Evolutionary conservation across 2,888 invertebrate genomes (phyloP).

Genomic region (Troides aeacus): DNA sequence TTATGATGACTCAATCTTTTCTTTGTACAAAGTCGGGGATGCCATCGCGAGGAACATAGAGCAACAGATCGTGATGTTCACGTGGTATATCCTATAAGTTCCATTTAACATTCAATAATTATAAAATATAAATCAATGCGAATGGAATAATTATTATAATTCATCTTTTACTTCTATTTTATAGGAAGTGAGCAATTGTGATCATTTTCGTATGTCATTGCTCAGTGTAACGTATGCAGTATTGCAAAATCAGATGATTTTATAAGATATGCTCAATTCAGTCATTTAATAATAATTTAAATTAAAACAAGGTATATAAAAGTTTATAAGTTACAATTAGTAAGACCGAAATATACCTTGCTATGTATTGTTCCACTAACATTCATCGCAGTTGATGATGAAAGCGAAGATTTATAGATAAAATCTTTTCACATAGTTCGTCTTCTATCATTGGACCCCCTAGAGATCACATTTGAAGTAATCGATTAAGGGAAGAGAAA

Average conservation of each 20-base stretch:
- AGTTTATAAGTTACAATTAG: not conserved
- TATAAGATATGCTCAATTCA: not conserved
- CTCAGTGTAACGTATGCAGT: not conserved
- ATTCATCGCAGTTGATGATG: conserved; percentile 6
- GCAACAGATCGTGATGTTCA: conserved; percentile 55
- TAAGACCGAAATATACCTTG: not conserved
- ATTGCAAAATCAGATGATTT: not conserved
- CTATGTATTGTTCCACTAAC: conserved; percentile 12
- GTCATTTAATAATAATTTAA: no score
- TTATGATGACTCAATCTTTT: conserved; percentile 79
- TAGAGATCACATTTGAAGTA: conserved; percentile 73
- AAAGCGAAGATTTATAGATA: conserved; percentile 62
- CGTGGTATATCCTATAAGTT: conserved; percentile 60
- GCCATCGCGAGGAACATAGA: conserved; percentile 48
- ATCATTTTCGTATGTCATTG: not conserved
- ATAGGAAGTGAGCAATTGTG: not conserved
- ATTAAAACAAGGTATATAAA: no score
- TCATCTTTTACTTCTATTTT: not conserved
- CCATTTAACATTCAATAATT: not conserved
- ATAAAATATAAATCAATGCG: not conserved
- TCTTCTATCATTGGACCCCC: conserved; percentile 66
- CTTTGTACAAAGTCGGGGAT: conserved; percentile 62
- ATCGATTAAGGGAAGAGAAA: conserved; percentile 79
- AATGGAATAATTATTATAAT: not conserved
- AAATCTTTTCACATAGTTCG: conserved; percentile 59